phyloP scores from a whole-genome alignment of 2,113 vertebrate genomes.

The Penelope pileata region DNA sequence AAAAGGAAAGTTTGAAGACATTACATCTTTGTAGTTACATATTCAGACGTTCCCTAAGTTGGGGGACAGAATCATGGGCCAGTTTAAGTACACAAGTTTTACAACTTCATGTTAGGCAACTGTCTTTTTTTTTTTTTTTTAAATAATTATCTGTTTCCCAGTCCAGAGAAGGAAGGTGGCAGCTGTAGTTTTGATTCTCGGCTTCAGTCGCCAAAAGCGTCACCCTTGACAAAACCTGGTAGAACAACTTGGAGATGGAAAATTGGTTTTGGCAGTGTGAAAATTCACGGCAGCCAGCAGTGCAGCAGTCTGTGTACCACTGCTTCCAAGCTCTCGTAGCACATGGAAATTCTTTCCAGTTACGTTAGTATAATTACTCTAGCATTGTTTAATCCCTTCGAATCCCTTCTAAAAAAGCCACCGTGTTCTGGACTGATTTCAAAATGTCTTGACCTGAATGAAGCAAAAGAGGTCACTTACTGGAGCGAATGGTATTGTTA shows the following conservation, averaged over 20 bases:
- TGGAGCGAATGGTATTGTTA: neutral
- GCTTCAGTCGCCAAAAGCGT: neutral
- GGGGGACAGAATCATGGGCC: neutral
- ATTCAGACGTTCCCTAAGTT: neutral
- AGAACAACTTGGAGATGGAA: neutral
- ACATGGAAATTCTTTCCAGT: neutral
- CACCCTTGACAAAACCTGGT: neutral
- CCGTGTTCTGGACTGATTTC: neutral
- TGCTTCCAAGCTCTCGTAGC: neutral
- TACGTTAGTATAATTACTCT: neutral
- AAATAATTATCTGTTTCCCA: neutral
- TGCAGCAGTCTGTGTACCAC: neutral
- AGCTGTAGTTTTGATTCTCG: neutral
- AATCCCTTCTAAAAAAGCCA: neutral
- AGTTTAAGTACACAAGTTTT: neutral
- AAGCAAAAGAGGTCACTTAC: neutral
- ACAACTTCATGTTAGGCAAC: neutral
- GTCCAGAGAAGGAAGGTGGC: neutral
- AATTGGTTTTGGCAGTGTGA: neutral
- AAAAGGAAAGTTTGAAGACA: neutral
- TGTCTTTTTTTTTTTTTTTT: neutral
- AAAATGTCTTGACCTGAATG: neutral
- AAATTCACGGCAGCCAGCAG: neutral
- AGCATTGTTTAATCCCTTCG: neutral
- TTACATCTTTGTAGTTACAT: neutral